Evolutionary conservation across 2,797 vertebrate genomes (phyloP), one percentile per base, ranked within the genome.

Genomic region (Epinephelus awoara): DNA sequence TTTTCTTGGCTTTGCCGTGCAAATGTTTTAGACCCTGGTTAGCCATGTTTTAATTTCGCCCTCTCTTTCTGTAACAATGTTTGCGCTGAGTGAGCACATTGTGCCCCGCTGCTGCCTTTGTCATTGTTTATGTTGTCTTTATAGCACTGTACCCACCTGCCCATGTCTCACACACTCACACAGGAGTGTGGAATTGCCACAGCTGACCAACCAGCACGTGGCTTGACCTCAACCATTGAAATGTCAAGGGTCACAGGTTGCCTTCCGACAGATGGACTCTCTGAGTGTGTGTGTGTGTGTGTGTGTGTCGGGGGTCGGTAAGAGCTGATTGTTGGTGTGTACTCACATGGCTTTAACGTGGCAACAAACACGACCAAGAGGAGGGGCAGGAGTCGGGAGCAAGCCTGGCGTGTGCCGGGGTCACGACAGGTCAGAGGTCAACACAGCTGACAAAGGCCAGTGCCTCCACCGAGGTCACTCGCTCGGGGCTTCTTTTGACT

Each of bases 221-320:
- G 49, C 64, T 62, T 89, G 82, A 90, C 85, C 88, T 86, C 55
- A 6, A 65, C 75, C n/a, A 58, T 29, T 67, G 67, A 88, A 78
- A 84, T 67, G 82, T 88, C 84, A 83, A 78, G 82, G 89, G 92
- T 93, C 88, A 91, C 91, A 88, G 77, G 85, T 89, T 89, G 88
- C 77, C 72, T 90, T 88, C 84, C 81, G 79, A 75, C 92, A 91
- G 87, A 94, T 92, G 91, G 91, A 79, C 79, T 67, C 44, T 80
- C 40, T 47, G 65, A 64, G 78, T 64, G 71, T 59, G 67, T 44
- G 72, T 51, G 61, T 67, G 72, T 67, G 70, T 49, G 54, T 49
- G 70, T 68, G 75, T 64, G 74, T 51, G 46, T 61, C 19, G 11
- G 57, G 59, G 58, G 69, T n/a, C 38, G 52, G 58, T 29, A 13